Conservation (phyloP, 2,113 vertebrate species). For the Pedetes capensis region DNA sequence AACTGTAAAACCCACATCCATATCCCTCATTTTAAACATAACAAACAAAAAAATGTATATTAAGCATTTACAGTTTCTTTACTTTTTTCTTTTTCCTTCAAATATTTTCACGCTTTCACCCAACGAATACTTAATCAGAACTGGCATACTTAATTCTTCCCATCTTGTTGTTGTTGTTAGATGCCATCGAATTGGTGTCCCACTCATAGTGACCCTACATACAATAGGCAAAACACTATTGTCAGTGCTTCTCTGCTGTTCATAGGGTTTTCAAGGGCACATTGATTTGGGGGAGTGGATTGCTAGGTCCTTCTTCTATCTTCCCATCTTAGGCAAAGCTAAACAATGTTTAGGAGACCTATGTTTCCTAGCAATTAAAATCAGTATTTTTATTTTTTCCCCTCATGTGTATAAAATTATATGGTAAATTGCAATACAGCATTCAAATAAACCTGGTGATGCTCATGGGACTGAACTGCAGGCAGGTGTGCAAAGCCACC, state of each 20-base stretch:
- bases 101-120: not conserved
- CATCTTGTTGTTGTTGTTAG: too few relatives aligned
- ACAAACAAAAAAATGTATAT: not conserved
- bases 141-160: not conserved
- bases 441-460: not conserved
- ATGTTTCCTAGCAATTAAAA: not conserved
- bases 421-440: not conserved
- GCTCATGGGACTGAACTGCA: not conserved
- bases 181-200: too few relatives aligned
- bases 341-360: not conserved
- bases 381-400: not conserved
- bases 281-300: too few relatives aligned
- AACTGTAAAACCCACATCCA: not conserved
- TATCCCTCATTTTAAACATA: not conserved
- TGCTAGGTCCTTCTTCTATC: too few relatives aligned
- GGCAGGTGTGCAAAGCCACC: rapidly evolving
- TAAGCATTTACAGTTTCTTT: not conserved
- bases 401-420: not conserved
- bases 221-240: too few relatives aligned
- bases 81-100: not conserved
- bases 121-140: not conserved
- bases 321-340: not conserved
- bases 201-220: too few relatives aligned
- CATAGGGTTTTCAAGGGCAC: too few relatives aligned
- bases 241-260: too few relatives aligned